A percentile compares a stretch with the other conserved stretches of the same genome.
These are phyloP conservation scores for Chrysaora quinquecirrha DNA, from an alignment of 30 jellyfish, hydroid and myxozoan species.

Conservation along the genomic window DNA sequence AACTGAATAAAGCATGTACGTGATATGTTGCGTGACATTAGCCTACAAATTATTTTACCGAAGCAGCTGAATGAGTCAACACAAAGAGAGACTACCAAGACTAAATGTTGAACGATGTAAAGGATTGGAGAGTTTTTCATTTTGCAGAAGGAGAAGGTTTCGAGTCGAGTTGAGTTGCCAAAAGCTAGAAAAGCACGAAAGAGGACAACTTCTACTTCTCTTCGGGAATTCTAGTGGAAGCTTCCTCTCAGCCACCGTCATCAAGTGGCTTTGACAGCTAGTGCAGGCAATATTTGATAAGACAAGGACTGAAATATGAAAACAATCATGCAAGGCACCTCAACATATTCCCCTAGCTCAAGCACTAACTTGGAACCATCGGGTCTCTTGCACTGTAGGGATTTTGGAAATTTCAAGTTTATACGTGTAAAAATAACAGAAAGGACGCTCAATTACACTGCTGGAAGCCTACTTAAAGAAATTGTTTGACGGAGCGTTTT, in stretches of 20 bases:
- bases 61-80: slow-evolving; percentile 1
- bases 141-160: slow-evolving; percentile 27
- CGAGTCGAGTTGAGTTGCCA: slow-evolving; percentile 13
- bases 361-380: not conserved
- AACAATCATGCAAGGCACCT: not conserved
- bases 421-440: not conserved
- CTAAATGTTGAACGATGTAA: slow-evolving; percentile 18
- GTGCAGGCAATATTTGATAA: not conserved
- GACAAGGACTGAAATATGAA: not conserved
- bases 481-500: too few species aligned
- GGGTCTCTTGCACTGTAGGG: not conserved
- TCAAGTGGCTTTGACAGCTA: slow-evolving; percentile 17
- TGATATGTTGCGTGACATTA: slow-evolving; percentile 28
- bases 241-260: slow-evolving; percentile 3
- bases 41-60: slow-evolving; percentile 21
- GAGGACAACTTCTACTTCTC: slow-evolving; percentile 27
- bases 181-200: slow-evolving; percentile 14
- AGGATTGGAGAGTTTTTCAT: slow-evolving; percentile 14
- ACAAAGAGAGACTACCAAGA: slow-evolving; percentile 9
- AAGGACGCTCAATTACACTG: not conserved
- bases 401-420: too few species aligned
- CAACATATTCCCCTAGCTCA: not conserved
- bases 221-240: slow-evolving; percentile 18
- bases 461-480: too few species aligned
- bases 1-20: slow-evolving; percentile 7